Base-by-base conservation (phyloP, 2,113 vertebrate genomes). In the Oryzias curvinotus region DNA sequence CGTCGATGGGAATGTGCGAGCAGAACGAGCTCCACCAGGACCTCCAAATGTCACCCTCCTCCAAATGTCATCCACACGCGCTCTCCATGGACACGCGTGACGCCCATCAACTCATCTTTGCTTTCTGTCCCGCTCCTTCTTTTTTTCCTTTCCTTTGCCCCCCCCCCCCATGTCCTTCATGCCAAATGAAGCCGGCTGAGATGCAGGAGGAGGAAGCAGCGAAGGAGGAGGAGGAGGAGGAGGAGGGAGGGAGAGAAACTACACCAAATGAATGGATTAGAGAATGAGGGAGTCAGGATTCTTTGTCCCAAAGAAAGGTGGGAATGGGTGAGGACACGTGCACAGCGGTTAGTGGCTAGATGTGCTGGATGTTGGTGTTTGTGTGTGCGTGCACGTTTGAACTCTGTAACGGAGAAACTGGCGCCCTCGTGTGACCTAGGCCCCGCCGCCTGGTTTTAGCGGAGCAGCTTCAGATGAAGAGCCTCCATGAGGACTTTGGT, bases 201-300 rank as follows among this genome's bases (percentile, higher is more conserved):
- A 82, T 68, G 83, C 89, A 91, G 86, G 81, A 86, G 73, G 88
- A 87, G 70, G 87, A 86, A 58, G 84, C 73, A 43, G 76, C 82
- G 26, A 88, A 79, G 62, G 75, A 85, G 64, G 71, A 87, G 54
- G 84, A 84, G 71, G 76, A 85, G 71, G 87, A 89, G 81, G 88
- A 87, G 48, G 88, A 88, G 85, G 91, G 81, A 87, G 90, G 87
- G 84, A 89, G 90, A 88, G 90, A 90, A 80, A 89, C 86, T 44
- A 81, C 86, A 77, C 84, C 90, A 68, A 89, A 91, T 91, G 90
- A 92, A 85, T 91, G 91, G 91, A 87, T 91, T 91, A 93, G 90
- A 87, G 90, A 91, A 88, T 92, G 90, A 87, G 85, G 77, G 84
- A 83, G 76, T 84, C 83, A 74, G 89, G 75, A 88, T 74, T 79